These are phyloP conservation scores for Leptinotarsa juncta DNA, from an alignment of 2,888 invertebrate genomes.

Conservation along the genomic window DNA sequence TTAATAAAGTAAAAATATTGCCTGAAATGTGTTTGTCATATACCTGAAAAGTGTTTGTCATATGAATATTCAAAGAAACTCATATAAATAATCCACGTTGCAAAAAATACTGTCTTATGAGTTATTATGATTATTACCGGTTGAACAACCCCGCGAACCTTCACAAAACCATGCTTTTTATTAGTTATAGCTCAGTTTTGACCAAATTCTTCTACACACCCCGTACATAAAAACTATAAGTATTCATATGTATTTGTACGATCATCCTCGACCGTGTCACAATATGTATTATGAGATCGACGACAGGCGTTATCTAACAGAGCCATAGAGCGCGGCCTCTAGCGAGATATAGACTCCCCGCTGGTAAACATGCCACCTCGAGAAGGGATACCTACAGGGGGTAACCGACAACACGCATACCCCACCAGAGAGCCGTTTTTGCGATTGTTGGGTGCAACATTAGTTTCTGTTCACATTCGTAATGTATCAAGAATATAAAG, in stretches of 20 bases:
- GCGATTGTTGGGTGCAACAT: conserved; percentile 44
- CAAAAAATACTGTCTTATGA: too few species aligned
- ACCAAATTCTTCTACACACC: neutral
- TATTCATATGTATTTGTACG: conserved; percentile 29
- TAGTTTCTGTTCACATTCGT: conserved; percentile 18
- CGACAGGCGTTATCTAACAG: conserved; percentile 37
- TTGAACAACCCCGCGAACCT: too few species aligned
- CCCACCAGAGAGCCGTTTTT: conserved; percentile 47
- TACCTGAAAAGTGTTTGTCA: too few species aligned
- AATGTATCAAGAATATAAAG: conserved; percentile 11
- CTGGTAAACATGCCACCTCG: conserved; percentile 54
- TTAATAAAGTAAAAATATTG: too few species aligned
- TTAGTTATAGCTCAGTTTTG: too few species aligned
- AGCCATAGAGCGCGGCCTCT: conserved; percentile 19
- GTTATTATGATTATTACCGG: too few species aligned
- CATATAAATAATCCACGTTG: too few species aligned
- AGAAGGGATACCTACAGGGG: conserved; percentile 52
- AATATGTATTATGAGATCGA: conserved; percentile 37
- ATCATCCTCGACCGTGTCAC: conserved; percentile 32
- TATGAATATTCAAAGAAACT: too few species aligned
- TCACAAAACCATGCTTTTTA: too few species aligned
- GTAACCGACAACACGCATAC: conserved; percentile 46
- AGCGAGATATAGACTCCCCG: conserved; percentile 38
- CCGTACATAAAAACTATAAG: conserved; percentile 6
- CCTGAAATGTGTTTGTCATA: too few species aligned